Evolutionary conservation across 2,113 vertebrate species (phyloP), one percentile per base, ranked within the genome.

Genomic region (Microtus pennsylvanicus): DNA sequence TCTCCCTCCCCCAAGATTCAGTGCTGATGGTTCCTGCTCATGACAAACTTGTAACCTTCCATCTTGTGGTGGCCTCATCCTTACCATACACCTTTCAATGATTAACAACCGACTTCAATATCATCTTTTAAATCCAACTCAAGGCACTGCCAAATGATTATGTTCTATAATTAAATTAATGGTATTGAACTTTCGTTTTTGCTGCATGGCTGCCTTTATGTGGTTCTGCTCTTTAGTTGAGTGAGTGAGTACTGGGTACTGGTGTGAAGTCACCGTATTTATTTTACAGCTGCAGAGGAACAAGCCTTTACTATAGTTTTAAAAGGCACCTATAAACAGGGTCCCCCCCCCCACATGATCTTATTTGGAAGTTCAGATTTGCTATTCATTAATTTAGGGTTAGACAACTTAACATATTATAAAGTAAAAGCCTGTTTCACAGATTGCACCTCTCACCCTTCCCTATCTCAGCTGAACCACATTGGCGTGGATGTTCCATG

Each of bases 161-260:
- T 94, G 96, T 77, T 87, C 87, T 96, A 82, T 85, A 96, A 98
- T 97, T 96, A 97, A 97, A 97, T 94, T 97, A 97, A 97, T 93
- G 93, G 91, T 91, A 89, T 45, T 94, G 63, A 89, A 92, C 93
- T 96, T 97, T 97, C 92, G 96, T 96, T 98, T 96, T 96, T 77
- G 67, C 74, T 61, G 52, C 97, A 47, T 22, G 91, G 14, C 42
- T 95, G 85, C 70, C 88, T 90, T 47, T 90, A 78, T 69, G 86
- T 93, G 91, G 77, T 89, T 75, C 70, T 86, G 17, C 26, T 0
- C 0, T 85, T 65, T 65, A n/a, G 52, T 2, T 33, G 82, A 77
- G 81, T 9, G 22, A 52, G 26, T 9, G 22, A 52, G 22, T 61
- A 65, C 4, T 50, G 8, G 38, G 67, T 72, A 21, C 2, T 93